These are phyloP conservation scores for Melanotaenia duboulayi DNA, from an alignment of 2,113 vertebrate genomes.

Conservation along the genomic window DNA sequence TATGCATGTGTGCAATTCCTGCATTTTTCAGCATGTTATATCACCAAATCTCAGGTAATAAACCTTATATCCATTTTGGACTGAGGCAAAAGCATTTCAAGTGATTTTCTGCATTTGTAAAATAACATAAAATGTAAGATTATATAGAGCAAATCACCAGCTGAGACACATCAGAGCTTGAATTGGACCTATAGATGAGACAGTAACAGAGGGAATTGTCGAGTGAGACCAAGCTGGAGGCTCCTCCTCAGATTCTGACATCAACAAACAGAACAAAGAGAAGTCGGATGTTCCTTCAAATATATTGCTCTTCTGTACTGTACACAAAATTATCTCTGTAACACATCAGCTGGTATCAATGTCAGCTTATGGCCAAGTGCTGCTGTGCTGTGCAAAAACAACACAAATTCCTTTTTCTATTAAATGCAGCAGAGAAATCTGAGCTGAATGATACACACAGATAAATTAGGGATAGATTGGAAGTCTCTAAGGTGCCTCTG, in stretches of 20 bases:
- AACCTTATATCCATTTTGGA: constrained; percentile 31
- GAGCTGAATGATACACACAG: constrained; percentile 27
- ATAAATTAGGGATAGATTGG: constrained; percentile 48
- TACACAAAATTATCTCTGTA: constrained; percentile 52
- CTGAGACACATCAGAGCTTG: constrained; percentile 29
- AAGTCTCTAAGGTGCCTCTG: constrained; percentile 75
- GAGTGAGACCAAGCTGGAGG: constrained; percentile 47
- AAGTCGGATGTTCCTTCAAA: constrained; percentile 28
- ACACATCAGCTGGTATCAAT: constrained; percentile 52
- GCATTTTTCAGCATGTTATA: constrained; percentile 11
- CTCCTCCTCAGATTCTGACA: constrained; percentile 57
- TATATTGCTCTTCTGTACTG: constrained; percentile 80
- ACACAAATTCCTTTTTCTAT: constrained; percentile 42
- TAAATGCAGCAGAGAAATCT: constrained; percentile 38
- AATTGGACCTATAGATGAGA: too few species aligned
- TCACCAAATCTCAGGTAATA: constrained; percentile 48
- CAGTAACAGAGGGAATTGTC: constrained; percentile 3
- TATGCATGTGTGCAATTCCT: constrained; percentile 24
- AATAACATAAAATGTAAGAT: not conserved
- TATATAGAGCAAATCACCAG: constrained; percentile 13
- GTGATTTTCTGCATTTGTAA: constrained; percentile 44
- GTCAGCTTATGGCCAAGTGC: constrained; percentile 60
- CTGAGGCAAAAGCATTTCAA: constrained; percentile 49
- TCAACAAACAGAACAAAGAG: constrained; percentile 54
- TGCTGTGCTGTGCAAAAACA: constrained; percentile 61